A percentile compares a stretch with the other conserved stretches of the same genome.
phyloP scores from a whole-genome alignment of 2,888 invertebrate genomes.

The Melitaea athalia region DNA sequence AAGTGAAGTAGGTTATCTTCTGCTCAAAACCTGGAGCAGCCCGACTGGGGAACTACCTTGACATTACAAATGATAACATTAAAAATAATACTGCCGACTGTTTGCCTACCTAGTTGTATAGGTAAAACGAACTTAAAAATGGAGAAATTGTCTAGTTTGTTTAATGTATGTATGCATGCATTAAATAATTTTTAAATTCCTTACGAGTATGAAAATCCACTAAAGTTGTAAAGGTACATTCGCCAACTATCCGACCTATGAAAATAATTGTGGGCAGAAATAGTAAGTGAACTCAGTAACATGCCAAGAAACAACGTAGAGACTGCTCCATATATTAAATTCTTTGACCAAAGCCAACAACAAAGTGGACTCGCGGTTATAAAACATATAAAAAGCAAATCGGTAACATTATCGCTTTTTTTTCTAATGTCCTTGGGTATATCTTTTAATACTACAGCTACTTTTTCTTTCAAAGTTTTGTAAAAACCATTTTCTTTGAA shows the following conservation, averaged over 20 bases:
- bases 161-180: neutral
- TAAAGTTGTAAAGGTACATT: conserved; percentile 90
- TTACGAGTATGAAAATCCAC: conserved; percentile 84
- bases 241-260: conserved; percentile 90
- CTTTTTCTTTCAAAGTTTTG: conserved; percentile 85
- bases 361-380: conserved; percentile 54
- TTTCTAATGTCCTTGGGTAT: conserved; percentile 65
- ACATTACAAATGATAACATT: no score
- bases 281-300: conserved; percentile 66
- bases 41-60: no score
- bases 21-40: no score
- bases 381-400: conserved; percentile 54
- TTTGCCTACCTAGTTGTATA: neutral
- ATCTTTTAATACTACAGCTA: conserved; percentile 77
- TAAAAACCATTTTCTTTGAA: conserved; percentile 90
- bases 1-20: no score
- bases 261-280: conserved; percentile 90
- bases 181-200: conserved; percentile 37
- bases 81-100: no score
- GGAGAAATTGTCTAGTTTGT: no score
- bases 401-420: conserved; percentile 63
- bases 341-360: conserved; percentile 61
- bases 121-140: neutral
- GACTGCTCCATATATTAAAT: conserved; percentile 52
- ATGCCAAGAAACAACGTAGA: conserved; percentile 54